Conservation (phyloP, 2,113 vertebrate species). For the Platycercus adscitus region DNA sequence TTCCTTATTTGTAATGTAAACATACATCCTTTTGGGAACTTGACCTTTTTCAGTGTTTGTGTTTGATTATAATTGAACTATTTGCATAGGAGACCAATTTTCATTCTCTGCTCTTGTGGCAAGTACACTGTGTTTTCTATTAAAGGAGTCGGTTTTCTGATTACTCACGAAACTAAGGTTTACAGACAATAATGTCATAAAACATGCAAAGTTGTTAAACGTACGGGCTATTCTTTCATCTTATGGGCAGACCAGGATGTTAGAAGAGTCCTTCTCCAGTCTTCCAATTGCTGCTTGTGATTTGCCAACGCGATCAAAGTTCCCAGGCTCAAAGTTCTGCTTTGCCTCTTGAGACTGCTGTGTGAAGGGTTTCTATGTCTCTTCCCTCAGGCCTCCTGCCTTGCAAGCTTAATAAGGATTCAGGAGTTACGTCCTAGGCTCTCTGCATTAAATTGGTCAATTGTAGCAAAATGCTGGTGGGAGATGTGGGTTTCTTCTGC, state of each 20-base stretch:
- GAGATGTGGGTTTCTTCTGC: not conserved
- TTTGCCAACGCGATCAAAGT: not conserved
- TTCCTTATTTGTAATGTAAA: conserved; percentile 67
- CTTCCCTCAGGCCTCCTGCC: not conserved
- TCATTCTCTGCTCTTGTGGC: not conserved
- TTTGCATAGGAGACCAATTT: conserved; percentile 65
- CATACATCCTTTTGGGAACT: conserved; percentile 57
- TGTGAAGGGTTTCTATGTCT: not conserved
- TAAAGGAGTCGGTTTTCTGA: not conserved
- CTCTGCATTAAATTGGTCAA: not conserved
- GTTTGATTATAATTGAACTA: conserved; percentile 37
- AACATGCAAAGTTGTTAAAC: conserved; percentile 41
- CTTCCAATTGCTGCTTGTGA: not conserved
- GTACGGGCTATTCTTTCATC: conserved; percentile 16
- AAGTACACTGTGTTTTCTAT: not conserved
- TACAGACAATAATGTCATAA: conserved; percentile 58
- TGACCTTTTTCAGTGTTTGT: conserved; percentile 45
- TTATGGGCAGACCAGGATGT: conserved; percentile 24
- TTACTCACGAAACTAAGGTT: conserved; percentile 39
- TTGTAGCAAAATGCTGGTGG: not conserved
- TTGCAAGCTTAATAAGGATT: not conserved
- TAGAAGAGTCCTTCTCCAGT: not conserved
- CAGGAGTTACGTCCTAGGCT: not conserved
- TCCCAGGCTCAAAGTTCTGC: conserved; percentile 5
- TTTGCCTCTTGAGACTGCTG: not conserved